Conservation (phyloP, 2,888 invertebrate genomes). For the Norana najaformis region DNA sequence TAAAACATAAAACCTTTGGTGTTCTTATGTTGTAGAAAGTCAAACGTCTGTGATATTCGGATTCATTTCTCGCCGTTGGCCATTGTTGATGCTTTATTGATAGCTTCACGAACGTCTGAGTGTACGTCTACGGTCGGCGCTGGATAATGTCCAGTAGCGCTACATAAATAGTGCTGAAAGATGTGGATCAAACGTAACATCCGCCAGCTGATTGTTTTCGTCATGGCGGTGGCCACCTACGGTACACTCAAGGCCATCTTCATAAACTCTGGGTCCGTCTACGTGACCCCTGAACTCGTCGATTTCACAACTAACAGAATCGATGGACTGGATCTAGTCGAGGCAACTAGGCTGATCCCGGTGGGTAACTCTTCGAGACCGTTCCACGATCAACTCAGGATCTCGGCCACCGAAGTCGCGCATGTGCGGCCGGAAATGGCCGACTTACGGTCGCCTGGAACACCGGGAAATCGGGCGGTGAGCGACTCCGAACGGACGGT, state of each 20-base stretch:
- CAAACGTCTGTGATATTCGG: no score
- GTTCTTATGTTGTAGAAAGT: no score
- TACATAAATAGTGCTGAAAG: background rate
- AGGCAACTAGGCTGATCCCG: background rate
- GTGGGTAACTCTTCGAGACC: background rate
- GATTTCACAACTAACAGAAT: background rate
- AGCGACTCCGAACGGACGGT: background rate
- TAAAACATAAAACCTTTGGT: no score
- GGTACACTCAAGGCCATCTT: background rate
- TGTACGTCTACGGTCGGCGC: background rate
- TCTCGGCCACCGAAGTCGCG: background rate
- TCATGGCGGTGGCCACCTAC: background rate
- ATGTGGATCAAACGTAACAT: background rate
- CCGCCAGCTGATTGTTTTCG: background rate
- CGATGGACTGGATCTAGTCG: background rate
- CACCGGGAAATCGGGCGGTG: background rate
- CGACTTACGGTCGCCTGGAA: background rate
- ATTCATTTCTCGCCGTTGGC: no score
- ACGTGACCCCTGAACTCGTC: background rate
- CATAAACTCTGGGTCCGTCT: background rate
- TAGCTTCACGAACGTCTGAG: background rate
- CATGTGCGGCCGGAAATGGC: background rate
- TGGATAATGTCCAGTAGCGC: background rate
- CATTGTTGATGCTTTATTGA: no score
- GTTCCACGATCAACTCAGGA: background rate